Conservation (phyloP, 2,888 invertebrate species). For the Parnassius apollo region DNA sequence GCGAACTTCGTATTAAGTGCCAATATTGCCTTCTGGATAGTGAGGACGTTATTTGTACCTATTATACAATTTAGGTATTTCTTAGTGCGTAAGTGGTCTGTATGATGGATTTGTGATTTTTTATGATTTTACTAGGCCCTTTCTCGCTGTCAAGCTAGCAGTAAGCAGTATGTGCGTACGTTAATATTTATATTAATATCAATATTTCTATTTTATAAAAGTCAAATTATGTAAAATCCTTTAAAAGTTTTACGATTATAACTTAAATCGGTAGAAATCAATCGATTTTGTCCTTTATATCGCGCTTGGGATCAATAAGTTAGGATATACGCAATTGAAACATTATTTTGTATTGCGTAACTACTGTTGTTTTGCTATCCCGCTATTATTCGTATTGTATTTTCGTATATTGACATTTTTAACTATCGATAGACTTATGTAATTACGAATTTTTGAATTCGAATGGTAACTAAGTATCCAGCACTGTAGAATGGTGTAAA, state of each 20-base stretch:
- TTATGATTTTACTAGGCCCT: slow-evolving; percentile 33
- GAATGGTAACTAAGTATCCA: slow-evolving; percentile 55
- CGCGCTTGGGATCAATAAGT: slow-evolving; percentile 79
- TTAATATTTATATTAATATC: slow-evolving; percentile 41
- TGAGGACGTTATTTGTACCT: slow-evolving; percentile 79
- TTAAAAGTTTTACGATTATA: slow-evolving; percentile 29
- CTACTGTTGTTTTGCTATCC: slow-evolving; percentile 8
- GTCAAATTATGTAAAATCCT: slow-evolving; percentile 5
- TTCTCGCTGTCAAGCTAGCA: slow-evolving; percentile 52
- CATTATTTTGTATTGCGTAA: slow-evolving; percentile 1
- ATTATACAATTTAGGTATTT: slow-evolving; percentile 76
- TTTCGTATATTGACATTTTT: slow-evolving; percentile 24
- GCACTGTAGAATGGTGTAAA: slow-evolving; percentile 57
- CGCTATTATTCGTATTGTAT: slow-evolving; percentile 21
- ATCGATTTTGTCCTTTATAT: slow-evolving; percentile 59
- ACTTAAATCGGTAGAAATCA: slow-evolving; percentile 34
- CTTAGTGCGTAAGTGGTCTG: slow-evolving; percentile 75
- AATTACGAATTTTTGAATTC: slow-evolving; percentile 60
- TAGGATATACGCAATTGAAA: slow-evolving; percentile 37
- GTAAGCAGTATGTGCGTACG: slow-evolving; percentile 41
- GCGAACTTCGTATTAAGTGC: slow-evolving; percentile 76
- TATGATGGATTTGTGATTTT: slow-evolving; percentile 64
- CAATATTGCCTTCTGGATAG: slow-evolving; percentile 82
- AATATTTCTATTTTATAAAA: slow-evolving; percentile 29
- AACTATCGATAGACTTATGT: slow-evolving; percentile 52